Evolutionary conservation across 2,888 invertebrate genomes (phyloP), one percentile per base, ranked within the genome.

Genomic region (Melangyna quadrimaculata): DNA sequence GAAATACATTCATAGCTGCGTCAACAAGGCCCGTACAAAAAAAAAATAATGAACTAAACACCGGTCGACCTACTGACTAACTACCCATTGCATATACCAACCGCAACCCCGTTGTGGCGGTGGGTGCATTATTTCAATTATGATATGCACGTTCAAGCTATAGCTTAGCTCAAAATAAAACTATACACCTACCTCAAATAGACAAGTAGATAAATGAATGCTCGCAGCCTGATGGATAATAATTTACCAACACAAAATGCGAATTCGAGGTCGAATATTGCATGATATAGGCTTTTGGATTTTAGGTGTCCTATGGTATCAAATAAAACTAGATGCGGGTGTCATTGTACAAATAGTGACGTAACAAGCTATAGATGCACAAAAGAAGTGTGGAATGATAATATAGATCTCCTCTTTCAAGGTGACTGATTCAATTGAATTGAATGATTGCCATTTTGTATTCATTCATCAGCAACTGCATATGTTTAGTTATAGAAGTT

Each of bases 11-110:
- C 73, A 73, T 51, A 57, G 24, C 55, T 45, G 55, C 40, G 53
- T 22, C 65, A 79, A 53, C 69, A 74, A 69, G 29, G 27, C 40
- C 45, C 53, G 17, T 43, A 14, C 4, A 14, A 29, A 32, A 78
- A 61, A 73, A 51, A 71, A 37, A 37, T 67, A 71, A 12, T 32
- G 10, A 45, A 45, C 27, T 19, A 53, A 65, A 59, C 69, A 55
- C 55, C 78, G 55, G 69, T 78, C 63, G 82, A 83, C 78, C 82
- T 78, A 83, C 78, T 82, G 69, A 63, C 81, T 69, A 61, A 57
- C 51, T 74, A 63, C 37, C 14, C 55, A 53, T 51, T 51, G 24
- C 24, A 22, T 22, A 48, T 48, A 24, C 48, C 77, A 29, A 43
- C 65, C 10, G 37, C n/a, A n/a, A n/a, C n/a, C n/a, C n/a, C n/a